Evolutionary conservation across 2,888 invertebrate species (phyloP).

Genomic region (Apeira syringaria): DNA sequence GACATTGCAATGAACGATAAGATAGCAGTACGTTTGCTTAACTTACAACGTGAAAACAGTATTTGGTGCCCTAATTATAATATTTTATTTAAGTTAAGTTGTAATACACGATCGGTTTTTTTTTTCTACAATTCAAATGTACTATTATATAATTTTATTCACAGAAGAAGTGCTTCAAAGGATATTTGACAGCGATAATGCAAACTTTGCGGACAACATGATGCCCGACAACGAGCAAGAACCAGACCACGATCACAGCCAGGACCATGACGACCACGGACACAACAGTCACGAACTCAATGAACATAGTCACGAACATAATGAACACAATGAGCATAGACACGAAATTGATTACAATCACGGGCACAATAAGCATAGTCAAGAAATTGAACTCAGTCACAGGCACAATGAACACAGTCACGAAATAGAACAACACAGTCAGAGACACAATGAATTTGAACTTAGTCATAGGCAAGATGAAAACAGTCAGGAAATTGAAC

Average conservation of each 20-base stretch:
- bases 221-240: slow-evolving; percentile 34
- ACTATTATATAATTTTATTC: background rate
- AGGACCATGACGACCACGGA: slow-evolving; percentile 9
- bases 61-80: too few relatives aligned
- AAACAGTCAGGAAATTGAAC: slow-evolving; percentile 4
- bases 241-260: slow-evolving; percentile 12
- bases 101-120: too few relatives aligned
- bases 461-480: slow-evolving; percentile 4
- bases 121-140: too few relatives aligned
- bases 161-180: slow-evolving; percentile 71
- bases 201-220: slow-evolving; percentile 44
- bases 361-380: too few relatives aligned
- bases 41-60: too few relatives aligned
- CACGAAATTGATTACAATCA: too few relatives aligned
- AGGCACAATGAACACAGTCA: slow-evolving; percentile 9
- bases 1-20: too few relatives aligned
- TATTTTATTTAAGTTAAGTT: too few relatives aligned
- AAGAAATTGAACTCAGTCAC: slow-evolving; percentile 3
- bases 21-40: too few relatives aligned
- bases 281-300: slow-evolving; percentile 19
- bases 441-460: too few relatives aligned
- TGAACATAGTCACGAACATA: slow-evolving; percentile 4
- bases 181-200: slow-evolving; percentile 59
- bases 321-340: slow-evolving; percentile 3
- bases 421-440: background rate